Base-by-base conservation (phyloP, 2,888 invertebrate genomes). In the Polietes domitor region DNA sequence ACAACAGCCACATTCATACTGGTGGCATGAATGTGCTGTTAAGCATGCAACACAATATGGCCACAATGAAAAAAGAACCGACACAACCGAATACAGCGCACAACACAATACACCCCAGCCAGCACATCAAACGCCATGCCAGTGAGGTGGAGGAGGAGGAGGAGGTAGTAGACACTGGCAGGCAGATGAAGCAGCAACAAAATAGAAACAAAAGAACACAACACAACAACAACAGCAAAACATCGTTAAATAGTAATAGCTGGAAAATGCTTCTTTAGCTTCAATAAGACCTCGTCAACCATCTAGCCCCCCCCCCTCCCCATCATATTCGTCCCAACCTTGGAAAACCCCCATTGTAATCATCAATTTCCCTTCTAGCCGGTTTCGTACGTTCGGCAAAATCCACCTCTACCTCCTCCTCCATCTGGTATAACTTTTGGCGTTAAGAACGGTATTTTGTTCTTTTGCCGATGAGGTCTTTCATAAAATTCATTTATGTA, bases 381-480 rank as follows among this genome's bases (percentile, higher is more conserved):
- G 28, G 28, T 26, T 9, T 61, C 15, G 47, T 21, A 12, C 19
- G 6, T 37, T 72, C n/a, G 63, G 63, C 43, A 24, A 68, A 43
- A 61, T 26, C 2, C 15, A 7, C 1, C 15, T n/a, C 32, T 32
- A 75, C 71, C 76, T 55, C 72, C 37, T 15, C 47, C 47, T 47
- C 47, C n/a, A 72, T 71, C 76, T 55, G 72, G 76, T 74, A 70
- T 73, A 83, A 74, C 77, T 83, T 63, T 75, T 77, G 55, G 75
- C 77, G 65, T 80, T 74, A 75, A 75, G 83, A 77, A 78, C 63
- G 58, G 72, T 65, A 12, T 24, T 50, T 15, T 12, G n/a, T 68
- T 58, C 2, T 21, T 61, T 32, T 65, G 41, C 41, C n/a, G 17
- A 21, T 12, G 65, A 21, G 21, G 58, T 19, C 15, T 65, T 53